Base-by-base conservation (phyloP, 2,797 vertebrate genomes). In the Anguilla obscura region DNA sequence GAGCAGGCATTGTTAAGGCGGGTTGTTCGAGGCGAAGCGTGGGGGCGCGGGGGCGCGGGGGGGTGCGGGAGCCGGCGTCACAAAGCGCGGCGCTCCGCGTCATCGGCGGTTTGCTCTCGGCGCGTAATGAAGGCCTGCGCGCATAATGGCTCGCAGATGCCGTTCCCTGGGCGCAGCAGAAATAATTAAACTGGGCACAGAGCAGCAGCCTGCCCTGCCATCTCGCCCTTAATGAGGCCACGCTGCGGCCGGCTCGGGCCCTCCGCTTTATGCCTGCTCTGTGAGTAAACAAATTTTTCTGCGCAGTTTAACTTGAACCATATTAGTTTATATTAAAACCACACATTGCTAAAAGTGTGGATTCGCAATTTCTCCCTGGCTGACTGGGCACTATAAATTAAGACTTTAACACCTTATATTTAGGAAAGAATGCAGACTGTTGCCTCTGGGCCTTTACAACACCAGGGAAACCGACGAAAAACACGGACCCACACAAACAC, bases 201-300 rank as follows among this genome's bases (percentile, higher is more conserved):
- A 33, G 52, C 50, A 87, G 86, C 79, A 85, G 45, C 82, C 50
- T 50, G 21, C 60, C 52, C 90, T 89, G 83, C 30, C 52, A 12
- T 48, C 71, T 54, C 21, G 27, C 80, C 36, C 74, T 71, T 88
- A 85, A 86, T 74, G 84, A 58, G 66, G 82, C 82, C 48, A 33
- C 84, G 63, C 84, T 80, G 71, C 86, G 12, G 88, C 85, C 74
- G 74, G 87, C 88, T 90, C 30, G 86, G 89, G 87, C 88, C 86
- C 88, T 84, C 83, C 52, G 87, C 84, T 90, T 89, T 87, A 89
- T 86, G 84, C 89, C 79, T 86, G 69, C 87, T 87, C 88, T 90
- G 87, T 80, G 74, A 91, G 89, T 92, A 91, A 91, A 92, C 90
- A 91, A 74, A 84, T 91, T 90, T 88, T 88, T 90, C 89, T 89